Conservation (phyloP, 1,140 invertebrate species). For the Leptinotarsa defecta region DNA sequence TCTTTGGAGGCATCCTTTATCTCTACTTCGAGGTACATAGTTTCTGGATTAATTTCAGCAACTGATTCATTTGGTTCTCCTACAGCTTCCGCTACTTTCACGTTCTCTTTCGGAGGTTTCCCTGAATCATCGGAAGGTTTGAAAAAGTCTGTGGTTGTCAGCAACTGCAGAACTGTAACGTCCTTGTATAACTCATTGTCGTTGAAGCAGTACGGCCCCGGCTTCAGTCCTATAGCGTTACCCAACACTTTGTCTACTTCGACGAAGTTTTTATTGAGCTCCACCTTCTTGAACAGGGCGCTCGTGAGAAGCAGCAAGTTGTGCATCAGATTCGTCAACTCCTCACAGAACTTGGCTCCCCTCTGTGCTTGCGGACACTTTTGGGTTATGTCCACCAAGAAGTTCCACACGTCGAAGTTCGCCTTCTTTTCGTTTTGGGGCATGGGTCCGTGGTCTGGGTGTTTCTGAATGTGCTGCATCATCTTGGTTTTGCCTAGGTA, state of each 20-base stretch:
- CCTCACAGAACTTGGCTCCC: slow-evolving; percentile 51
- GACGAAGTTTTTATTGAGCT: slow-evolving; percentile 40
- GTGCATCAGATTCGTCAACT: slow-evolving; percentile 48
- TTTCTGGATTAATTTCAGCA: neutral
- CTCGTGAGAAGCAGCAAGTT: slow-evolving; percentile 47
- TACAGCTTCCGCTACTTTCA: neutral
- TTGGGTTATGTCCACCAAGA: slow-evolving; percentile 47
- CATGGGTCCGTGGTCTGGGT: slow-evolving; percentile 65
- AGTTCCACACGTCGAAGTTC: slow-evolving; percentile 51
- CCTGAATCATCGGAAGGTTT: slow-evolving; percentile 29
- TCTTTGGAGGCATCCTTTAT: neutral
- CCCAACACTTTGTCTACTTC: slow-evolving; percentile 44
- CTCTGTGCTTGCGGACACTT: slow-evolving; percentile 43
- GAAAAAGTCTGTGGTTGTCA: slow-evolving; percentile 44
- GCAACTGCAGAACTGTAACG: slow-evolving; percentile 43
- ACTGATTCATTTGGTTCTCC: neutral
- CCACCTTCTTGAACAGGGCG: slow-evolving; percentile 48
- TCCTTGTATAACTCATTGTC: slow-evolving; percentile 51
- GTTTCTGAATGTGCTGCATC: slow-evolving; percentile 66
- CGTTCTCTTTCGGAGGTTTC: neutral
- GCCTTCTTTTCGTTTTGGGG: slow-evolving; percentile 34
- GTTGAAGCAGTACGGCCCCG: slow-evolving; percentile 50
- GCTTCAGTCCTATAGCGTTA: slow-evolving; percentile 42
- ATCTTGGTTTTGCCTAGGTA: slow-evolving; percentile 62
- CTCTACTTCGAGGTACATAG: neutral